Evolutionary conservation across 2,113 vertebrate species (phyloP).

Genomic region (Sus scrofa): T2T-Sscrofa CM000824.6:85717001-85717500

Average conservation of each 20-base stretch:
- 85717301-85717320: too few relatives aligned
- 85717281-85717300: neutral
- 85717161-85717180: neutral
- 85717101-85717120: neutral
- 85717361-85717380: too few relatives aligned
- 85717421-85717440: too few relatives aligned
- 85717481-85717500: too few relatives aligned
- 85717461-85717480: too few relatives aligned
- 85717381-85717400: too few relatives aligned
- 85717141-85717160: neutral
- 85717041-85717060: neutral
- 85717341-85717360: too few relatives aligned
- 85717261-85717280: neutral
- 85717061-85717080: conserved; percentile 66
- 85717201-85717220: neutral
- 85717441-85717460: too few relatives aligned
- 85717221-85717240: neutral
- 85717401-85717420: too few relatives aligned
- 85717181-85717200: neutral
- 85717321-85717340: too few relatives aligned
- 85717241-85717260: neutral
- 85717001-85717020: conserved; percentile 10
- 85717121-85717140: neutral
- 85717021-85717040: neutral
- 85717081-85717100: neutral